Base-by-base conservation (phyloP, 2,113 vertebrate species). In the Xenopus laevis region DNA sequence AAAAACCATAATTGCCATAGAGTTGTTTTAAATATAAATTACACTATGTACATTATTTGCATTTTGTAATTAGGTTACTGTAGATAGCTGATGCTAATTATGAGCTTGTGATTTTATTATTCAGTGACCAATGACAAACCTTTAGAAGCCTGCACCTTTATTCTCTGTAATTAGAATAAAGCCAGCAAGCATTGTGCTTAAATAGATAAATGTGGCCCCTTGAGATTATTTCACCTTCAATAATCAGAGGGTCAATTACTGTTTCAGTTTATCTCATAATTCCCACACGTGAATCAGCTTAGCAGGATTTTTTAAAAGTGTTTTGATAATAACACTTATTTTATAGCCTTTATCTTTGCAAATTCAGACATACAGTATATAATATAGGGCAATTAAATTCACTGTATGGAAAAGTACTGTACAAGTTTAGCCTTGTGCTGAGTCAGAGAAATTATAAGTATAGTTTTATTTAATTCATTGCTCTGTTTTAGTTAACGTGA, bases 221-320 rank as follows among this genome's bases (percentile, higher is more conserved):
- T 60, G 85, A 84, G 85, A 84, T 79, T 83, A 69, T 66, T 78
- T 77, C 72, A 86, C 85, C 83, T 88, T 85, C 79, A 85, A 82
- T 82, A 86, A 86, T 86, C 84, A 86, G 79, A 79, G 79, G 88
- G 87, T 91, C 89, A 90, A 84, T 89, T 81, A 84, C 83, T 83
- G 71, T 80, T 88, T 84, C 83, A 62, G 79, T 82, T 86, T 82
- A 79, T 69, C 74, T 73, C 74, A 65, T 74, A 79, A 80, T 71
- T 81, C 68, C 81, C 82, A 83, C 79, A 84, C 85, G 78, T 81
- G 87, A 90, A 91, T 88, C 84, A 83, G 10, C 83, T 86, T 83
- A 85, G 77, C 45, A 73, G 65, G 61, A 79, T 68, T 5, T 40
- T 9, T 40, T 2, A 40, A 40, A 40, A 7, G 33, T 40, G 8